phyloP scores from a whole-genome alignment of 2,113 vertebrate genomes.

The Lichenostomus cassidix region DNA sequence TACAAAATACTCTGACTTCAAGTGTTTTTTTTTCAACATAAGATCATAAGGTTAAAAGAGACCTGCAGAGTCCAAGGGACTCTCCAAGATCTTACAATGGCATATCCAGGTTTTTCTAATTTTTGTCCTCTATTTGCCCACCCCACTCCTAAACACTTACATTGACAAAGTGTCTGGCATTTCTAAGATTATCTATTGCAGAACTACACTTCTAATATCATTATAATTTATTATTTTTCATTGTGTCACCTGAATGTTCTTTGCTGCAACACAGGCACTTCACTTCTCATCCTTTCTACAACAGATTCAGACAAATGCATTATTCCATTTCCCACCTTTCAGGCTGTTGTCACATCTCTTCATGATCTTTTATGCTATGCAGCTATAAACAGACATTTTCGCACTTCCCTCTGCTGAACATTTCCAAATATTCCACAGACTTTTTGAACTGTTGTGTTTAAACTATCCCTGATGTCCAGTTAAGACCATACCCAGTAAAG shows the following conservation, averaged over 20 bases:
- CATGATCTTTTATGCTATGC: not conserved
- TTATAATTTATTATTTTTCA: not conserved
- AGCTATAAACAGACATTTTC: not conserved
- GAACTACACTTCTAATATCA: not conserved
- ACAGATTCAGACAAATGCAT: not conserved
- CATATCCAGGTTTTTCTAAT: not conserved
- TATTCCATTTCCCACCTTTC: not conserved
- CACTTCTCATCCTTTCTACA: not conserved
- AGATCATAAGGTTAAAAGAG: not conserved
- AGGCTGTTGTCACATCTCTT: not conserved
- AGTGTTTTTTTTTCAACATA: not conserved
- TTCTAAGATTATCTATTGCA: not conserved
- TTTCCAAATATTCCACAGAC: not conserved
- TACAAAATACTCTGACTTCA: not conserved
- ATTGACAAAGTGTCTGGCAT: not conserved
- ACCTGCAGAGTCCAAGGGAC: not conserved
- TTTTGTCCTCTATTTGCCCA: not conserved
- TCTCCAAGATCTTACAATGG: not conserved
- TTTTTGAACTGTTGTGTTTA: not conserved
- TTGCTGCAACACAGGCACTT: not conserved
- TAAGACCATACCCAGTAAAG: not conserved
- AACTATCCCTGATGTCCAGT: not conserved
- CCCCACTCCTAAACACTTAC: not conserved
- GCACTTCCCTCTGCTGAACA: not conserved
- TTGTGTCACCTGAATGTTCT: not conserved